phyloP scores from a whole-genome alignment of 1,140 invertebrate genomes.

The Caligus rogercresseyi region DNA sequence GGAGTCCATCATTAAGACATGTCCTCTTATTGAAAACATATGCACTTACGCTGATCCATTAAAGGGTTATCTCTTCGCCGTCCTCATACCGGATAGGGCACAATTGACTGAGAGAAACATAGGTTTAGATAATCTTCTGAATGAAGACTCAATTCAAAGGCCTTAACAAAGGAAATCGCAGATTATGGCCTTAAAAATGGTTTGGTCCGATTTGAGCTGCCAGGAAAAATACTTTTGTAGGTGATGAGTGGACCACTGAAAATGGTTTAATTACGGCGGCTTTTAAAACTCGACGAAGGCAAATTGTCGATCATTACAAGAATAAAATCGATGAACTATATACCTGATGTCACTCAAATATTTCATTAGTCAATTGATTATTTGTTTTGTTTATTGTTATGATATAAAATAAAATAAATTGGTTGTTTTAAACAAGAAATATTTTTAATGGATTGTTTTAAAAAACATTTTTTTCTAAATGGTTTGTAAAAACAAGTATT shows the following conservation, averaged over 20 bases:
- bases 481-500: no score
- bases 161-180: constrained; percentile 53
- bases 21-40: constrained; percentile 79
- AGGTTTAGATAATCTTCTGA: constrained; percentile 53
- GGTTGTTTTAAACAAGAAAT: neutral
- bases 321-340: constrained; percentile 33
- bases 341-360: constrained; percentile 13
- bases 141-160: constrained; percentile 47
- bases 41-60: constrained; percentile 76
- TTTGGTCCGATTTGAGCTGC: constrained; percentile 33
- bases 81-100: constrained; percentile 74
- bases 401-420: neutral
- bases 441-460: no score
- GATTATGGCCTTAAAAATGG: constrained; percentile 61
- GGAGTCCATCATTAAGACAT: constrained; percentile 75
- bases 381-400: neutral
- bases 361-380: constrained; percentile 6
- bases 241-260: constrained; percentile 34
- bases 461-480: no score
- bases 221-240: constrained; percentile 29
- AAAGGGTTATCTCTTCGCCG: constrained; percentile 66
- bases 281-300: constrained; percentile 36
- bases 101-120: constrained; percentile 54
- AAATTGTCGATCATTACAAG: constrained; percentile 33
- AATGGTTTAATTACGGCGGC: constrained; percentile 36